Conservation (phyloP, 2,113 vertebrate species). For the Cryptotis parvus region DNA sequence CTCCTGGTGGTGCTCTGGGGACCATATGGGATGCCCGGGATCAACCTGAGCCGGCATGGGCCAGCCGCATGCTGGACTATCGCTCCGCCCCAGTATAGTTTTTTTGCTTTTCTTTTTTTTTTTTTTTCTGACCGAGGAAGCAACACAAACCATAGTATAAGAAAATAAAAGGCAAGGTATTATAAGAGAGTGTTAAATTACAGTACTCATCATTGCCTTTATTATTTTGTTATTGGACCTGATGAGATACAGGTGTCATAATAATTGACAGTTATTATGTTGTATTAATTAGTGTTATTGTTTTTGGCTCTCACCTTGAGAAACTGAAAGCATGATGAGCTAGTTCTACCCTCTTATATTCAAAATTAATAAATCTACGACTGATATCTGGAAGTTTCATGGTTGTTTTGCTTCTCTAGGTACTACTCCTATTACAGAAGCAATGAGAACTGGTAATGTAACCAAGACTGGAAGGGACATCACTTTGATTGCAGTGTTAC, state of each 20-base stretch:
- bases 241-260: background rate
- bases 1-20: too few species aligned
- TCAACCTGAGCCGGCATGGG: too few species aligned
- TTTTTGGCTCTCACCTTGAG: background rate
- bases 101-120: too few species aligned
- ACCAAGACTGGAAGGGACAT: background rate
- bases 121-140: too few species aligned
- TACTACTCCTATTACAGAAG: background rate
- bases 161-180: background rate
- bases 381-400: background rate
- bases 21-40: too few species aligned
- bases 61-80: too few species aligned
- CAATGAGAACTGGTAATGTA: background rate
- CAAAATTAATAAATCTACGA: background rate
- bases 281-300: too few species aligned
- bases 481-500: accelerated
- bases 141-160: background rate
- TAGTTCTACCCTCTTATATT: background rate
- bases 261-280: background rate
- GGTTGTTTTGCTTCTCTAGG: background rate
- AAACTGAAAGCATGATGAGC: background rate
- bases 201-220: background rate
- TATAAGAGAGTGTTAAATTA: background rate
- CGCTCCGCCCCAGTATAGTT: too few species aligned
- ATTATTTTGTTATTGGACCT: background rate